Evolutionary conservation across 2,797 vertebrate genomes (phyloP).

Genomic region (Sebastes glaucus): DNA sequence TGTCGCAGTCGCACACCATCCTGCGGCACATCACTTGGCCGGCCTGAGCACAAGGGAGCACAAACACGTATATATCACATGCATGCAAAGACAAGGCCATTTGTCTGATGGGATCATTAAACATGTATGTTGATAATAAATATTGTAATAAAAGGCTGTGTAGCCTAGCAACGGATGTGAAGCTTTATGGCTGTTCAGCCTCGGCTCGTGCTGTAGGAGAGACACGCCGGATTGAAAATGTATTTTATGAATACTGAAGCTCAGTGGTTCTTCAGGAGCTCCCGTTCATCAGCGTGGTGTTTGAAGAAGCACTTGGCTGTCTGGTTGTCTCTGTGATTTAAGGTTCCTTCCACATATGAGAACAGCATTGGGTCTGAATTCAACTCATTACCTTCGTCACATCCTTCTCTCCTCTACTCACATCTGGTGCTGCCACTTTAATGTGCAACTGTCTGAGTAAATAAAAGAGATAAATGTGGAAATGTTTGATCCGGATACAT

Average conservation of each 20-base stretch:
- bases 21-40: conserved; percentile 96
- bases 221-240: background rate
- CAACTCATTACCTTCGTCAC: conserved; percentile 12
- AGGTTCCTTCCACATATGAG: background rate
- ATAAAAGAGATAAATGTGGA: background rate
- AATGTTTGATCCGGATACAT: background rate
- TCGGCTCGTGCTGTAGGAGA: background rate
- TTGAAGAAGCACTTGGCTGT: conserved; percentile 17
- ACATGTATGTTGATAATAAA: conserved; percentile 50
- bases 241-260: conserved; percentile 28
- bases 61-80: background rate
- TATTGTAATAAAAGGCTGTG: conserved; percentile 29
- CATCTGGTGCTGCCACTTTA: background rate
- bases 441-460: background rate
- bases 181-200: conserved; percentile 10
- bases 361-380: conserved; percentile 6
- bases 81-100: conserved; percentile 24
- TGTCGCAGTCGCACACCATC: conserved; percentile 99
- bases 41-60: conserved; percentile 75
- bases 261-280: conserved; percentile 1
- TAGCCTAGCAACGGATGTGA: conserved; percentile 5
- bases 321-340: conserved; percentile 22
- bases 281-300: conserved; percentile 3
- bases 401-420: background rate
- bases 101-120: conserved; percentile 49